A percentile compares a stretch with the other conserved stretches of the same genome.
phyloP scores from a whole-genome alignment of 2,888 invertebrate species.

The Parthenolecanium corni region DNA sequence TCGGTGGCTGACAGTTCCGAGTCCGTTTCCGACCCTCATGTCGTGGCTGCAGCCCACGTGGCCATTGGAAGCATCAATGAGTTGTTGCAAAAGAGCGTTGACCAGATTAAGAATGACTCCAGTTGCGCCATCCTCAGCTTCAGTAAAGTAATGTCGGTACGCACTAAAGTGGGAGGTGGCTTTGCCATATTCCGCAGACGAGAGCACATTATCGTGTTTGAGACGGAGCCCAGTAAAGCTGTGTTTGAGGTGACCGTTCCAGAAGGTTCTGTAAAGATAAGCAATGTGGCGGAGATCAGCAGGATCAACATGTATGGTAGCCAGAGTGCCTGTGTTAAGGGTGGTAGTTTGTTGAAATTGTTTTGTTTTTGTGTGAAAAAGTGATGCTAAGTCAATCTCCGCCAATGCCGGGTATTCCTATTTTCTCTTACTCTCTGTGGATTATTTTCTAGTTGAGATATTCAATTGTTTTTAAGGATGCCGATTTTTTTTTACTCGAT shows the following conservation, averaged over 20 bases:
- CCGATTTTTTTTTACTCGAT: too few relatives aligned
- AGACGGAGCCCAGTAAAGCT: constrained; percentile 54
- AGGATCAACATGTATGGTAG: constrained; percentile 45
- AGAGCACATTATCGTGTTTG: constrained; percentile 56
- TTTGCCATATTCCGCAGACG: constrained; percentile 33
- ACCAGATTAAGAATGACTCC: constrained; percentile 32
- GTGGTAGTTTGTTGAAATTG: constrained; percentile 44
- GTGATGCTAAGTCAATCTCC: too few relatives aligned
- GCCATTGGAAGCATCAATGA: constrained; percentile 30
- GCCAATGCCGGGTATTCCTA: too few relatives aligned
- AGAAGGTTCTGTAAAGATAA: constrained; percentile 2
- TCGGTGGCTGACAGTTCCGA: constrained; percentile 34
- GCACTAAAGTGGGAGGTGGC: constrained; percentile 43
- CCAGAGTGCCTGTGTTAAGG: constrained; percentile 45
- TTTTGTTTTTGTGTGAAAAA: constrained; percentile 45
- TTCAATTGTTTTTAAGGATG: too few relatives aligned
- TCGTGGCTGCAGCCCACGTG: constrained; percentile 30
- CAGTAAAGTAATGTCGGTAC: constrained; percentile 44
- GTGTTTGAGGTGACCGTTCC: constrained; percentile 54
- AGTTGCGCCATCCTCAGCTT: constrained; percentile 46
- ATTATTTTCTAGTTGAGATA: too few relatives aligned
- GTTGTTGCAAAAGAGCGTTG: constrained; percentile 23
- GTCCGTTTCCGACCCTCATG: constrained; percentile 33
- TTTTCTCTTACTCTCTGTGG: too few relatives aligned
- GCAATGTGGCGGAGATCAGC: constrained; percentile 43